Percentiles rank a stretch among this genome's conserved stretches.
phyloP scores from a whole-genome alignment of 2,797 vertebrate genomes.

The Premnoplex brunnescens region DNA sequence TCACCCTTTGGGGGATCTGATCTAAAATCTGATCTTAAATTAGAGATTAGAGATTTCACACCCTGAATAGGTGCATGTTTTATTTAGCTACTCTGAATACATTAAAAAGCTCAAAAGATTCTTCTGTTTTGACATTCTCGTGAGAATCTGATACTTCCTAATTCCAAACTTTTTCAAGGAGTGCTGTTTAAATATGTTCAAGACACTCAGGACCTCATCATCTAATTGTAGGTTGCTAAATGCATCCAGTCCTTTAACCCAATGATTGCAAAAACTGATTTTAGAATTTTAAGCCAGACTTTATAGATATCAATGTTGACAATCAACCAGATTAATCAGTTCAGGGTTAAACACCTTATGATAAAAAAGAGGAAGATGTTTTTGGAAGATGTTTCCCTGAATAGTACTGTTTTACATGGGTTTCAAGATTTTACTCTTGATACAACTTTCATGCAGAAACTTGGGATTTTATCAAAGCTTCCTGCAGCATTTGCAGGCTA shows the following conservation, averaged over 20 bases:
- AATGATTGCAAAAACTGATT: background rate
- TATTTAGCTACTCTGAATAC: background rate
- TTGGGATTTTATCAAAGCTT: background rate
- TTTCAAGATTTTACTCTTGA: background rate
- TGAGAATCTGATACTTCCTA: background rate
- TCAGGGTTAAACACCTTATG: background rate
- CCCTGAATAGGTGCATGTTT: background rate
- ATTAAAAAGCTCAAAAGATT: background rate
- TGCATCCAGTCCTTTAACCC: background rate
- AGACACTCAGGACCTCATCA: background rate
- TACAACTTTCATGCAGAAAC: background rate
- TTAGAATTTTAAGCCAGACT: background rate
- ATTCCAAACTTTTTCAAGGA: background rate
- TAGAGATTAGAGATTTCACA: background rate
- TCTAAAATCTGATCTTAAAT: background rate
- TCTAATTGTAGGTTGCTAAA: background rate
- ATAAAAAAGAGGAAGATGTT: background rate
- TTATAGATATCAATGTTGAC: accelerated
- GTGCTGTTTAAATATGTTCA: background rate
- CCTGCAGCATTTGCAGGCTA: background rate
- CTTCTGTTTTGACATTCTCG: background rate
- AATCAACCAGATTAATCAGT: background rate
- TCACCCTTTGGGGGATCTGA: background rate
- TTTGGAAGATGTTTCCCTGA: background rate
- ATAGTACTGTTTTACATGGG: background rate